Evolutionary conservation across 1,140 invertebrate genomes (phyloP).

Genomic region (Whitmania pigra): DNA sequence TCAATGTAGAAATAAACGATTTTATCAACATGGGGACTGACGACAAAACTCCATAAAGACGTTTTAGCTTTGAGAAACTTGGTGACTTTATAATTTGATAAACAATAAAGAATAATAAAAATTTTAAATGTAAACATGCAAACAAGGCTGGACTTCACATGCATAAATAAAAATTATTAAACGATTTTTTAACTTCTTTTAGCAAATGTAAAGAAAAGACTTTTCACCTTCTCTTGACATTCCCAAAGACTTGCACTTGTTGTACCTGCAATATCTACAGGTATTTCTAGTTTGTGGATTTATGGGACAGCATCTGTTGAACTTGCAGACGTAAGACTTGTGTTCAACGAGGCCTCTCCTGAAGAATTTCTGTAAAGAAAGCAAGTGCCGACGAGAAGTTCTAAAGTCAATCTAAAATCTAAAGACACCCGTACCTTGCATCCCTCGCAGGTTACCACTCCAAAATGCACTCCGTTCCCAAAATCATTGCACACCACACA

Average conservation of each 20-base stretch:
- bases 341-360: conserved; percentile 86
- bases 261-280: conserved; percentile 79
- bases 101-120: not conserved
- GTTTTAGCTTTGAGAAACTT: no score
- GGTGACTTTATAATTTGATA: no score
- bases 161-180: not conserved
- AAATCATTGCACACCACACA: conserved; percentile 47
- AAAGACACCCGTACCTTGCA: conserved; percentile 40
- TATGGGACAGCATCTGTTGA: conserved; percentile 58
- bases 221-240: conserved; percentile 70
- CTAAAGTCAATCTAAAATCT: not conserved
- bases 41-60: no score
- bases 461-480: conserved; percentile 47
- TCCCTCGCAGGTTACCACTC: conserved; percentile 46
- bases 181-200: not conserved
- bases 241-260: conserved; percentile 79
- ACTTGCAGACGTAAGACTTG: conserved; percentile 35
- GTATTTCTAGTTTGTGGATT: conserved; percentile 91
- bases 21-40: not conserved
- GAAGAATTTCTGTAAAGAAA: conserved; percentile 67
- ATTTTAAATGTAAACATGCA: no score
- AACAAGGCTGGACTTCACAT: no score
- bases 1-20: no score
- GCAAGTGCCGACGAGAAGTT: not conserved
- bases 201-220: not conserved